phyloP scores from a whole-genome alignment of 1,140 invertebrate species.

The Galendromus occidentalis region DNA sequence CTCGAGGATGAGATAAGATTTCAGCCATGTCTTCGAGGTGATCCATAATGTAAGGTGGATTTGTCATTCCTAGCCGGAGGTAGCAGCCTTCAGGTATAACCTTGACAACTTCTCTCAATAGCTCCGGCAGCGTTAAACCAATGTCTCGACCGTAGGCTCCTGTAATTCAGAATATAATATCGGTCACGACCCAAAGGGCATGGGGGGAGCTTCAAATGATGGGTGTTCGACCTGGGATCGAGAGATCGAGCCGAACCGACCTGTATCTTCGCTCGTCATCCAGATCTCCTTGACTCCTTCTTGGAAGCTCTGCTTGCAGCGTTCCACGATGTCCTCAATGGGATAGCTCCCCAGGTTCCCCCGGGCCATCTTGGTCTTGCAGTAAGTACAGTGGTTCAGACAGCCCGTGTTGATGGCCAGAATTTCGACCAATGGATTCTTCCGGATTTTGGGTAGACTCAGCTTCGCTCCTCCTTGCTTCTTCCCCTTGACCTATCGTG shows the following conservation, averaged over 20 bases:
- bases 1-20: constrained; percentile 65
- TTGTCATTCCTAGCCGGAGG: constrained; percentile 74
- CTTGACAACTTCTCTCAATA: constrained; percentile 65
- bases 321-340: constrained; percentile 36
- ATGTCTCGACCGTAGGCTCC: constrained; percentile 81
- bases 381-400: constrained; percentile 94
- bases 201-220: too few relatives aligned
- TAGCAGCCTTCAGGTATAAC: constrained; percentile 70
- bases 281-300: constrained; percentile 95
- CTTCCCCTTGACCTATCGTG: constrained; percentile 38
- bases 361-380: constrained; percentile 91
- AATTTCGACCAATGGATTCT: constrained; percentile 90
- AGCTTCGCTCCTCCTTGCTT: constrained; percentile 69
- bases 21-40: constrained; percentile 75
- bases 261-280: constrained; percentile 94
- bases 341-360: constrained; percentile 86
- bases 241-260: constrained; percentile 25
- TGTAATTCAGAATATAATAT: background rate
- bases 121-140: constrained; percentile 58
- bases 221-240: too few relatives aligned
- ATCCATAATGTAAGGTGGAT: constrained; percentile 92
- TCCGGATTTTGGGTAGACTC: constrained; percentile 72
- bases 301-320: constrained; percentile 40
- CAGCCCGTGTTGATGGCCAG: constrained; percentile 92
- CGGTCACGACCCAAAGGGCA: too few relatives aligned